A percentile compares a stretch with the other conserved stretches of the same genome.
These are phyloP conservation scores for Drosophila suboccidentalis DNA, from an alignment of 2,888 invertebrate species.

Conservation along the genomic window DNA sequence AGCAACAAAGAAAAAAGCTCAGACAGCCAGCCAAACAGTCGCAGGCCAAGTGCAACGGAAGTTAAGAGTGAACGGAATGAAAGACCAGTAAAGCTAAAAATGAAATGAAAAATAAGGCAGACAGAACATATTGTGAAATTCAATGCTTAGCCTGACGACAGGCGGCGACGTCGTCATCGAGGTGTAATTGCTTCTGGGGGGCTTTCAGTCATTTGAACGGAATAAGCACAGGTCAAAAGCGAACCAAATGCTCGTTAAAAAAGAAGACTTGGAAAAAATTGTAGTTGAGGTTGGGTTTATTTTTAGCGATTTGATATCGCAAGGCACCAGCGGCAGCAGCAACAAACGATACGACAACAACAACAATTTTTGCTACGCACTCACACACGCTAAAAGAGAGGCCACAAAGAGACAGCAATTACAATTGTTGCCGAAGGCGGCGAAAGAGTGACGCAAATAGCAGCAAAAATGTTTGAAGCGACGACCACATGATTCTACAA, in stretches of 20 bases:
- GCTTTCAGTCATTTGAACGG: constrained; percentile 38
- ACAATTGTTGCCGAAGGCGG: constrained; percentile 40
- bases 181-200: constrained; percentile 55
- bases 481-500: constrained; percentile 75
- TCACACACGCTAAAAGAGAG: constrained; percentile 41
- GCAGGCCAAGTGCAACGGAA: constrained; percentile 53
- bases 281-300: constrained; percentile 71
- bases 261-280: constrained; percentile 36
- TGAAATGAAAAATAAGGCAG: constrained; percentile 17
- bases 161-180: constrained; percentile 29
- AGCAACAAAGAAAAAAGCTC: constrained; percentile 55
- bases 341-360: constrained; percentile 53
- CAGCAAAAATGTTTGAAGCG: constrained; percentile 63
- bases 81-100: constrained; percentile 13
- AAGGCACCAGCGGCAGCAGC: constrained; percentile 64
- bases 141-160: constrained; percentile 36
- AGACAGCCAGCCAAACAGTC: constrained; percentile 35
- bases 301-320: constrained; percentile 80
- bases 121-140: constrained; percentile 76
- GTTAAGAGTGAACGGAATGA: constrained; percentile 43
- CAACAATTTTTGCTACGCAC: constrained; percentile 52
- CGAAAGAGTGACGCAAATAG: constrained; percentile 75
- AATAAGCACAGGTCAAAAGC: constrained; percentile 63
- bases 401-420: constrained; percentile 27
- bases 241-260: constrained; percentile 61